A percentile compares a stretch with the other conserved stretches of the same genome.
Evolutionary conservation across 2,113 vertebrate genomes (phyloP).

Genomic region (Sigmodon hispidus): DNA sequence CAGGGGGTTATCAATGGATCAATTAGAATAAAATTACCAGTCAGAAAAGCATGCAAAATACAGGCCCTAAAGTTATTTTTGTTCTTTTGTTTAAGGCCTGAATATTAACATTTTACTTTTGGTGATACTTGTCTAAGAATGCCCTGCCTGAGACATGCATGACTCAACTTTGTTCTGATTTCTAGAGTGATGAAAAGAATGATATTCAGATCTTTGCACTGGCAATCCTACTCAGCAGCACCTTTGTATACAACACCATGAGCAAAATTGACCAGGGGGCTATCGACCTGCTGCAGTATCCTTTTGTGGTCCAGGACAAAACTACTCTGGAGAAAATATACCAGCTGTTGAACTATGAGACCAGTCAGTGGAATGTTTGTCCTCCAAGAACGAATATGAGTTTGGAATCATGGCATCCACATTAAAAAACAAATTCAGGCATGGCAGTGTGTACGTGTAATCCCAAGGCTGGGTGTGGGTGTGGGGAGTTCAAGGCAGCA

Average conservation of each 20-base stretch:
- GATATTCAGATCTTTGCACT: not conserved
- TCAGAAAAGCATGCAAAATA: not conserved
- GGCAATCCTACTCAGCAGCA: conserved; percentile 69
- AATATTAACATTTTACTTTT: not conserved
- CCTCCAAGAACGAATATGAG: not conserved
- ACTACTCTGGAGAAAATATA: not conserved
- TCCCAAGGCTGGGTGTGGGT: not conserved
- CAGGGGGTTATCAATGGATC: not conserved
- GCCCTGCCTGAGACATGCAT: not conserved
- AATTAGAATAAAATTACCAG: not conserved
- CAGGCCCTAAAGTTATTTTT: not conserved
- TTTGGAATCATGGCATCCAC: not conserved
- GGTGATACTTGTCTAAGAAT: not conserved
- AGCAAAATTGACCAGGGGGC: conserved; percentile 66
- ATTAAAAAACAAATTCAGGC: not conserved
- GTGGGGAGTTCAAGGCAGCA: not conserved
- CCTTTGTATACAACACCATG: conserved; percentile 73
- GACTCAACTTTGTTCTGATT: not conserved
- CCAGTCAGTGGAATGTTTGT: not conserved
- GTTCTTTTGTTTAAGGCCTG: not conserved
- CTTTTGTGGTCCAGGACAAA: conserved; percentile 21
- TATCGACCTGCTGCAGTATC: conserved; percentile 67
- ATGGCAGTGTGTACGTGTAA: not conserved
- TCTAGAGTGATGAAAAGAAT: too few relatives aligned
- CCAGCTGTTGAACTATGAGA: not conserved